Evolutionary conservation across 2,888 invertebrate species (phyloP).

Genomic region (Julus scanicus): DNA sequence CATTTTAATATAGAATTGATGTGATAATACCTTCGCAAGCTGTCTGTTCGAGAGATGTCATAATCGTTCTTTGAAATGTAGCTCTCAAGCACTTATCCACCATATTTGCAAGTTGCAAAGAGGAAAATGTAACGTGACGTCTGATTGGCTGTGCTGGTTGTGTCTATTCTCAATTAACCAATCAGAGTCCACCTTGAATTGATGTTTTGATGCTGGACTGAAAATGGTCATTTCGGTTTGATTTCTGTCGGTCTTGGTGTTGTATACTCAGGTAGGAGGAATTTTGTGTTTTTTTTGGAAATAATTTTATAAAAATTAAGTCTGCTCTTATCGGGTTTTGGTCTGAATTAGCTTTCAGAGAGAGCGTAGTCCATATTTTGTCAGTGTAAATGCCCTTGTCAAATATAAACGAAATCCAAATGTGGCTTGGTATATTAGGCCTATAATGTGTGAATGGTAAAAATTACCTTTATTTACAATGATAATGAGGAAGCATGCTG

Average conservation of each 20-base stretch:
- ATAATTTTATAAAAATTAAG: not conserved
- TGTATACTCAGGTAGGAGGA: not conserved
- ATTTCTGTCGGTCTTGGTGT: not conserved
- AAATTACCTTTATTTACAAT: no score
- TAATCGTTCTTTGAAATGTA: constrained; percentile 19
- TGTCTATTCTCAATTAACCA: not conserved
- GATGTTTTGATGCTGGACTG: not conserved
- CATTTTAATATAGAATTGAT: not conserved
- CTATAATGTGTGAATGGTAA: not conserved
- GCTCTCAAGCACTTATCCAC: not conserved
- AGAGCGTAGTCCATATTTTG: not conserved
- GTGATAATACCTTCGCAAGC: constrained; percentile 81
- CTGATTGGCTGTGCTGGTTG: not conserved
- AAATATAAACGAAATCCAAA: not conserved
- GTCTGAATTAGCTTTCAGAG: not conserved
- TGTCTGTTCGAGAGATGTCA: constrained; percentile 86
- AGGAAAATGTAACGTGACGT: not conserved
- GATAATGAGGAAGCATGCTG: no score
- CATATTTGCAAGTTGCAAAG: not conserved
- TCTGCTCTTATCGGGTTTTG: not conserved
- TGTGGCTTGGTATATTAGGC: not conserved
- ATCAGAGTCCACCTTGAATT: not conserved
- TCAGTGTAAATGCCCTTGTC: no score
- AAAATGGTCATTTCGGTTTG: not conserved
- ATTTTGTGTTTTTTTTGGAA: not conserved